Evolutionary conservation across 2,888 invertebrate genomes (phyloP).

Genomic region (Eremobia ochroleuca): DNA sequence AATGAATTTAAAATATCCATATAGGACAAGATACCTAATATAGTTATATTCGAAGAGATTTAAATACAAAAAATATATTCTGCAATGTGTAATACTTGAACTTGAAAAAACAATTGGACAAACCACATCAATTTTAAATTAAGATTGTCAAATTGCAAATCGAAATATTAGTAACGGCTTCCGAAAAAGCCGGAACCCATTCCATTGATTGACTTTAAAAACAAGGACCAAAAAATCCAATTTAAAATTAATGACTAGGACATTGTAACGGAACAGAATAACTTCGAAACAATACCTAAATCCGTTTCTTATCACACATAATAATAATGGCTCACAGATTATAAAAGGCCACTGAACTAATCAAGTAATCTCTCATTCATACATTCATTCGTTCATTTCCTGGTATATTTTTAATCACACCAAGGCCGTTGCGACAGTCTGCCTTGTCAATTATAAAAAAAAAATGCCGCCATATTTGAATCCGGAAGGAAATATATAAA

Average conservation of each 20-base stretch:
- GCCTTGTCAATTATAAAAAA: slow-evolving; percentile 49
- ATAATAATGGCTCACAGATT: slow-evolving; percentile 67
- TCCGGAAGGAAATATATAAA: slow-evolving; percentile 66
- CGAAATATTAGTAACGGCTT: slow-evolving; percentile 41
- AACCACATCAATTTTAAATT: slow-evolving; percentile 50
- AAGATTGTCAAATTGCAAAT: slow-evolving; percentile 56
- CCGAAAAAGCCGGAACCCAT: slow-evolving; percentile 62
- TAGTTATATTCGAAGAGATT: no score
- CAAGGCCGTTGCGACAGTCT: slow-evolving; percentile 70
- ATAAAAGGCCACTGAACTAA: slow-evolving; percentile 70
- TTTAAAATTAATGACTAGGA: slow-evolving; percentile 66
- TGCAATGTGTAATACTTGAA: slow-evolving; percentile 3
- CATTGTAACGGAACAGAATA: slow-evolving; percentile 64
- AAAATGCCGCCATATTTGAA: slow-evolving; percentile 34
- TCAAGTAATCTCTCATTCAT: slow-evolving; percentile 66
- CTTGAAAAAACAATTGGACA: slow-evolving; percentile 33
- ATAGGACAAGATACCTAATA: not conserved
- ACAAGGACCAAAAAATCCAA: slow-evolving; percentile 52
- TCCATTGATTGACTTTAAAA: slow-evolving; percentile 54
- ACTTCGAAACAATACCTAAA: slow-evolving; percentile 58
- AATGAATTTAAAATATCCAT: not conserved
- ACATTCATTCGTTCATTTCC: slow-evolving; percentile 69
- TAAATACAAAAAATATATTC: not conserved
- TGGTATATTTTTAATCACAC: slow-evolving; percentile 69
- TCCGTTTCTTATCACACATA: slow-evolving; percentile 66